Evolutionary conservation across 2,888 invertebrate genomes (phyloP).

Genomic region (Cantharis lateralis): DNA sequence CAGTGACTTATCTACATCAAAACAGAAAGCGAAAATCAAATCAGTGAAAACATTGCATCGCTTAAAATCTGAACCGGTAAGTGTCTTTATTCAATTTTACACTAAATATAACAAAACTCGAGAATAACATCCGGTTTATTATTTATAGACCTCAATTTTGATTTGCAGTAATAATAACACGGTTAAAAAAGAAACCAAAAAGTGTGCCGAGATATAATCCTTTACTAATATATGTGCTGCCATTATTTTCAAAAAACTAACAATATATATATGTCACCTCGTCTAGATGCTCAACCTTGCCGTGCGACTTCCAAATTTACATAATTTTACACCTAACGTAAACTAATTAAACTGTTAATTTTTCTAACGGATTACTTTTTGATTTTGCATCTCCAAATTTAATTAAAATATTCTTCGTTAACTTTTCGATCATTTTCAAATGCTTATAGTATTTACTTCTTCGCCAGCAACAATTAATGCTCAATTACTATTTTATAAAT

Average conservation of each 20-base stretch:
- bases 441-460: neutral
- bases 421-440: too few relatives aligned
- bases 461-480: too few relatives aligned
- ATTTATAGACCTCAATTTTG: constrained; percentile 5
- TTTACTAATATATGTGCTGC: neutral
- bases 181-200: constrained; percentile 17
- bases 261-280: neutral
- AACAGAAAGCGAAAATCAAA: constrained; percentile 16
- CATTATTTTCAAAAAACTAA: neutral
- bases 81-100: neutral
- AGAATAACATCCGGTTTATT: constrained; percentile 2
- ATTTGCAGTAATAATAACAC: constrained; percentile 11
- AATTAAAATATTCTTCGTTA: too few relatives aligned
- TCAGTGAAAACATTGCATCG: constrained; percentile 14
- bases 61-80: constrained; percentile 16
- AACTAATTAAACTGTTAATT: neutral
- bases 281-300: neutral
- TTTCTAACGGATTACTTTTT: neutral
- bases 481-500: neutral
- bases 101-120: neutral
- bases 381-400: neutral
- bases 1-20: neutral
- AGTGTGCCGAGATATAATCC: constrained; percentile 17
- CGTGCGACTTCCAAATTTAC: neutral
- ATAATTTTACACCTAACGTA: neutral